A percentile compares a stretch with the other conserved stretches of the same genome.
Evolutionary conservation across 2,113 vertebrate species (phyloP).

Genomic region (Naja naja): DNA sequence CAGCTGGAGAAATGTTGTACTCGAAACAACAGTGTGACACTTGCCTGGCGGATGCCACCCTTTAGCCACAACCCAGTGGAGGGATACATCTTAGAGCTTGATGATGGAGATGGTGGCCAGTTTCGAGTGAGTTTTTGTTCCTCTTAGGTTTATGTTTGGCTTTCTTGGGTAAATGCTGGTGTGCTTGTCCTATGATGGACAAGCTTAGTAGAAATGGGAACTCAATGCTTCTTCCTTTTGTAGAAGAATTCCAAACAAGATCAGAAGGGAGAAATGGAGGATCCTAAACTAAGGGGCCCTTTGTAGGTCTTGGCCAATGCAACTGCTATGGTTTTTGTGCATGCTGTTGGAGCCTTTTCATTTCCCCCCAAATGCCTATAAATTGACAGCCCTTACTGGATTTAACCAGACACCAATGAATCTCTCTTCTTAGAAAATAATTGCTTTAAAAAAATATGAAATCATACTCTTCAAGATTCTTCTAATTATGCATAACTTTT

Average conservation of each 20-base stretch:
- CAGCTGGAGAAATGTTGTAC: slow-evolving; percentile 97
- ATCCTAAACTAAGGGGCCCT: not conserved
- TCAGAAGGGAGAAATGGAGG: not conserved
- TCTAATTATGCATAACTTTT: not conserved
- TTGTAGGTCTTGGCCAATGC: not conserved
- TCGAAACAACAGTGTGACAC: slow-evolving; percentile 92
- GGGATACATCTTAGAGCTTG: slow-evolving; percentile 95
- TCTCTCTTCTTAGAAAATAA: not conserved
- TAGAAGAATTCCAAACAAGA: not conserved
- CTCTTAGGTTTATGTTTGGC: slow-evolving; percentile 24
- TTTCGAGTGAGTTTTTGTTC: slow-evolving; percentile 83
- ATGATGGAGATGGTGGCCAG: slow-evolving; percentile 93
- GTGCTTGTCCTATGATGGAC: not conserved
- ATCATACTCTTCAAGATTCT: not conserved
- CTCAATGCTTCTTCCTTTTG: not conserved
- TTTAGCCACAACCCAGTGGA: slow-evolving; percentile 80
- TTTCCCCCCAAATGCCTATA: not conserved
- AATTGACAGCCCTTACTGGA: not conserved
- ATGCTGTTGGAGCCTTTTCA: not conserved
- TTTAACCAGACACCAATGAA: not conserved
- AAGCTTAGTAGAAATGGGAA: not conserved
- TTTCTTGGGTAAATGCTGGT: not conserved
- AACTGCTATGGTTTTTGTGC: not conserved
- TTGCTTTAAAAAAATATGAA: not conserved
- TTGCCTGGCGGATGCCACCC: slow-evolving; percentile 90